Base-by-base conservation (phyloP, 2,888 invertebrate species). In the Dicyrtomina minuta region DNA sequence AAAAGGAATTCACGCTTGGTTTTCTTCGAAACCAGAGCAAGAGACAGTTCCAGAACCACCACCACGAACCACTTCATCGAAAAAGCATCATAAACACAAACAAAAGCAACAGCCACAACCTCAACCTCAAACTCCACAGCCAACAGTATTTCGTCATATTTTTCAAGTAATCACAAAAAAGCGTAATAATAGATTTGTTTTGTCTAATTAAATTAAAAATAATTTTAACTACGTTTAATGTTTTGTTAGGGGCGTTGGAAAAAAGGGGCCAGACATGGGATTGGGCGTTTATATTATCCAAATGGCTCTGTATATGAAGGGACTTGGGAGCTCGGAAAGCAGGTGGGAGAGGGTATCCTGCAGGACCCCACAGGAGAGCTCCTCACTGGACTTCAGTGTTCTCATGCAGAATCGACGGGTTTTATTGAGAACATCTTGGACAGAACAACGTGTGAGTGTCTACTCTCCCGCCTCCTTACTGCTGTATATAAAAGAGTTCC, bases 1-100 rank as follows among this genome's bases (percentile, higher is more conserved):
- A 12, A 20, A 68, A 61, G 77, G 77, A n/a, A 71, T 72, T 15
- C 75, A 75, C 20, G 75, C 74, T 51, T 78, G 76, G 76, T 78
- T 74, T 53, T 22, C 33, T 10, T 13, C 58, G 10, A 13, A 4
- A 4, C 2, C 10, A 3, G 24, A 4, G 10, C 22, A 55, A 26
- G 4, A 10, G 5, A 17, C 61, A 10, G 10, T 12, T n/a, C n/a
- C n/a, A n/a, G n/a, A n/a, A n/a, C n/a, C n/a, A n/a, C n/a, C n/a
- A n/a, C n/a, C n/a, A n/a, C 51, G n/a, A 51, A 26, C 27, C 10
- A 6, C 1, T 13, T 2, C 56, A 56, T 33, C 6, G 22, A 10
- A 27, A 27, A 51, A 20, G 24, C 20, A 20, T 22, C 24, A 20
- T 13, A 3, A 51, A 51, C 12, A 51, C 20, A 51, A 22, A 20